Percentiles rank a stretch among this genome's conserved stretches.
These are phyloP conservation scores for Epinephelus awoara DNA, from an alignment of 2,797 vertebrate species.

Conservation along the genomic window DNA sequence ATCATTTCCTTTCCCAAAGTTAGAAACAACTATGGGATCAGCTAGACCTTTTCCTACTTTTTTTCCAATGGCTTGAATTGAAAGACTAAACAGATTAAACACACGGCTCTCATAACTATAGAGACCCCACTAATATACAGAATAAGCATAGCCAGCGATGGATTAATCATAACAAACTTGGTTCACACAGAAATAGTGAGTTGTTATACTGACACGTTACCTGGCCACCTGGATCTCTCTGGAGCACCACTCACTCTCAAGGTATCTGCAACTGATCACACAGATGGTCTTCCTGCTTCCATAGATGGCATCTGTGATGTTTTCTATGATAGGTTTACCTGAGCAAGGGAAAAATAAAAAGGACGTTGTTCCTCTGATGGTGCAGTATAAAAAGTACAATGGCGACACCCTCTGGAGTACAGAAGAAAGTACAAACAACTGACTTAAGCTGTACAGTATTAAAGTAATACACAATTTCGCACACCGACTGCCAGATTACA, in stretches of 20 bases:
- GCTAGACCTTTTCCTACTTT: too few relatives aligned
- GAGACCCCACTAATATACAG: not conserved
- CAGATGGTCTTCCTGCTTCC: conserved; percentile 87
- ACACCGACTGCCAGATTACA: not conserved
- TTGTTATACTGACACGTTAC: conserved; percentile 29
- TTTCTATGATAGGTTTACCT: conserved; percentile 85
- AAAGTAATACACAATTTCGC: not conserved
- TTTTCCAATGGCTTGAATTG: too few relatives aligned
- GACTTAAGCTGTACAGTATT: too few relatives aligned
- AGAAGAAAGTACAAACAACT: conserved; percentile 25
- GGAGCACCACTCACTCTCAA: conserved; percentile 87
- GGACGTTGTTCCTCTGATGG: not conserved
- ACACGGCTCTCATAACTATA: not conserved
- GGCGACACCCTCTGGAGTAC: conserved; percentile 31
- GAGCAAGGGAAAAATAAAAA: conserved; percentile 4
- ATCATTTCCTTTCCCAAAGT: too few relatives aligned
- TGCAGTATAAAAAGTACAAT: not conserved
- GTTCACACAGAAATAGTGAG: not conserved
- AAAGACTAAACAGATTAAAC: too few relatives aligned
- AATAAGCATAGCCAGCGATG: not conserved
- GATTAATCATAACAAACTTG: not conserved
- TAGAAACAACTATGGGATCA: too few relatives aligned
- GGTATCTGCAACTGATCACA: conserved; percentile 82
- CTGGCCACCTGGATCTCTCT: conserved; percentile 85
- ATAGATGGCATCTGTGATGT: conserved; percentile 86